Evolutionary conservation across 2,113 vertebrate species (phyloP).

Genomic region (Bucco capensis): DNA sequence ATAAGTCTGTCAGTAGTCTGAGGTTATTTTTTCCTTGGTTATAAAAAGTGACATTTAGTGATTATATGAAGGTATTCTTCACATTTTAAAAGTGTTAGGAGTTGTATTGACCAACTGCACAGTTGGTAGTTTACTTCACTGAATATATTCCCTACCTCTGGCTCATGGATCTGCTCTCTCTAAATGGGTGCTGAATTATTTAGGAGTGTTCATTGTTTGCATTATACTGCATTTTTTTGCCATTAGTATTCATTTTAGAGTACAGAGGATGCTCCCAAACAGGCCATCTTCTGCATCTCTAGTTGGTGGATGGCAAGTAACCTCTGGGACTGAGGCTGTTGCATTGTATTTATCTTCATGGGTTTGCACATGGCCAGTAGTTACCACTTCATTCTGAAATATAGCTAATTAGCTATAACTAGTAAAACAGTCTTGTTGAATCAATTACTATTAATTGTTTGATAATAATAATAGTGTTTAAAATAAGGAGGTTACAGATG

Average conservation of each 20-base stretch:
- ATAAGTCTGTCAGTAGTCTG: neutral
- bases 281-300: neutral
- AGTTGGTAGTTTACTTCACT: neutral
- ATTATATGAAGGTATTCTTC: neutral
- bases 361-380: neutral
- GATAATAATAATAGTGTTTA: neutral
- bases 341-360: fast-evolving
- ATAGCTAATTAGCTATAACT: neutral
- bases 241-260: neutral
- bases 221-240: neutral
- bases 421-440: neutral
- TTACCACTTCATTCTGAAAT: neutral
- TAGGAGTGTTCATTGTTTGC: neutral
- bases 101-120: neutral
- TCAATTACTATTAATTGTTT: neutral
- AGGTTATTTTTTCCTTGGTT: neutral
- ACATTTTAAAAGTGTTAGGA: neutral
- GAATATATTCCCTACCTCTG: neutral
- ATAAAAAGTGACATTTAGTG: neutral
- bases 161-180: neutral
- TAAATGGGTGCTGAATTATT: neutral
- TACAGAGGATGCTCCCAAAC: neutral
- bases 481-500: neutral
- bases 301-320: neutral
- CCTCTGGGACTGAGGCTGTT: neutral